phyloP scores from a whole-genome alignment of 1,140 invertebrate genomes.

The Melitaea cinxia region DNA sequence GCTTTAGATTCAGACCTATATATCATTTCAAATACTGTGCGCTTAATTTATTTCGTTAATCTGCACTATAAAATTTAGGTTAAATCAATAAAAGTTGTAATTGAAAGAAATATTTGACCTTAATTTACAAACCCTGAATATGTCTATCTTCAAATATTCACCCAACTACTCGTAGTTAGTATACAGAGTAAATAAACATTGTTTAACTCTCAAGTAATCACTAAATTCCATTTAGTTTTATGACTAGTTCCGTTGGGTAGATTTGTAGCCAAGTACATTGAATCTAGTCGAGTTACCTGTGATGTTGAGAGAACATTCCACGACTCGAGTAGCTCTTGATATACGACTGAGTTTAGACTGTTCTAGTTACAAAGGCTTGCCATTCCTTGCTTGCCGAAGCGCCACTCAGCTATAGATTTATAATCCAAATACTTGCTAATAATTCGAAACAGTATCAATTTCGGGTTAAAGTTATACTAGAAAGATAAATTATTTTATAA shows the following conservation, averaged over 20 bases:
- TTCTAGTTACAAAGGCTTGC: conserved; percentile 33
- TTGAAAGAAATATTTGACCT: no score
- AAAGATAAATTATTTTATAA: no score
- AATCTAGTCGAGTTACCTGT: conserved; percentile 46
- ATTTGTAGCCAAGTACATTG: conserved; percentile 41
- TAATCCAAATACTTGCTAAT: conserved; percentile 5
- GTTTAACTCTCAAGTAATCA: conserved; percentile 19
- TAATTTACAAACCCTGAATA: no score
- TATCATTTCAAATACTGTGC: no score
- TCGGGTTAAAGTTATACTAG: neutral
- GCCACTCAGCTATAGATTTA: conserved; percentile 19
- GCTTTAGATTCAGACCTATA: no score
- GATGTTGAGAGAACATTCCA: conserved; percentile 24
- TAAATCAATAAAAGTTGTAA: no score
- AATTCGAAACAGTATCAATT: neutral
- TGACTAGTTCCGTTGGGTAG: conserved; percentile 10
- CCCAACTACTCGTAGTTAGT: no score
- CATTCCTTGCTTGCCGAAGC: conserved; percentile 30
- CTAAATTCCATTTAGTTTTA: conserved; percentile 7
- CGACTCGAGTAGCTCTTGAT: conserved; percentile 29
- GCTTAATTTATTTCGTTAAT: no score
- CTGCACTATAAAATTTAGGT: no score
- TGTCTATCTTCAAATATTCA: no score
- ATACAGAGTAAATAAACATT: conserved; percentile 7
- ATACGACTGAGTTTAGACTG: conserved; percentile 28